Evolutionary conservation across 2,113 vertebrate species (phyloP), one percentile per base, ranked within the genome.

Genomic region (Vicugna pacos): DNA sequence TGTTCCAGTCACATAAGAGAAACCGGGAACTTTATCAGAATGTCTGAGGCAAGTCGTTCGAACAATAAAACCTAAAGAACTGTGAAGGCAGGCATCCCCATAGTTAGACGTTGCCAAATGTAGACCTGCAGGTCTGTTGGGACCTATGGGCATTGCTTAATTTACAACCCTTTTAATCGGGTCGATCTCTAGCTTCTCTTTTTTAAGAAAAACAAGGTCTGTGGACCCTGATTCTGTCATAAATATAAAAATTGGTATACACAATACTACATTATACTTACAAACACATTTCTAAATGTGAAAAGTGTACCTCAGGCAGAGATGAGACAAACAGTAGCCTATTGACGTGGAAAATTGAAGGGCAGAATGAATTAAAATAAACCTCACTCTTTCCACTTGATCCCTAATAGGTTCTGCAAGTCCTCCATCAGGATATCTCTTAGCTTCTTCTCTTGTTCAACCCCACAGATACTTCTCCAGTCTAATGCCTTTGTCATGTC

Each of bases 51-150:
- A 95, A 83, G 28, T 89, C 50, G 10, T 87, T 72, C 93, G 97
- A 94, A 93, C 60, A 97, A 97, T 87, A 89, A 89, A 76, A 79
- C n/a, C 35, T 72, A 81, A 82, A 89, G 46, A 89, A 87, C 73
- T 83, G 20, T 28, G 95, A 95, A 91, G 38, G 35, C 38, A 92
- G 19, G n/a, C 30, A 81, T 52, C 48, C 54, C 26, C 8, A 13
- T 16, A 12, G 10, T 50, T 77, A 67, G 48, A 77, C 26, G 7
- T 38, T 54, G 10, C 19, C 65, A 56, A 46, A 46, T 38, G 9
- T 19, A 50, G 32, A 76, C 15, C 28, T 42, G 3, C 14, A 56
- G 48, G 35, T 72, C 42, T 19, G 11, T 1, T 3, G 26, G 22
- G 5, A 11, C 48, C 13, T 13, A 28, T 13, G 32, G 32, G 6